phyloP scores from a whole-genome alignment of 1,140 invertebrate genomes.

The Nebria ingens region DNA sequence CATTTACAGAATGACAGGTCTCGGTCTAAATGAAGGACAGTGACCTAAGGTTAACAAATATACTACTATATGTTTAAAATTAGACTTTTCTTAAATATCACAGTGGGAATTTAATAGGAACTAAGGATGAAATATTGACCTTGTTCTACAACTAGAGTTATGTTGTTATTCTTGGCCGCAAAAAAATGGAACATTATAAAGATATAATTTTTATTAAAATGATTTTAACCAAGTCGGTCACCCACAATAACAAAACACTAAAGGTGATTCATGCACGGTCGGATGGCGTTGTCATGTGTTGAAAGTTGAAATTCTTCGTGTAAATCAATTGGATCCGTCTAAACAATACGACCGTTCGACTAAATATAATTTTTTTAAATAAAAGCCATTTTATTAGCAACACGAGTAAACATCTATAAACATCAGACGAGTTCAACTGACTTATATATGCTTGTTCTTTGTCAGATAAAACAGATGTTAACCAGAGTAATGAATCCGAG shows the following conservation, averaged over 20 bases:
- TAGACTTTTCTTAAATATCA: not conserved
- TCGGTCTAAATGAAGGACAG: not conserved
- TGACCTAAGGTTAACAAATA: not conserved
- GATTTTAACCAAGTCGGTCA: not conserved
- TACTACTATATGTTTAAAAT: not conserved
- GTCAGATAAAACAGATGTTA: not conserved
- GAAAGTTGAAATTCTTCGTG: not conserved
- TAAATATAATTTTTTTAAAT: conserved; percentile 1
- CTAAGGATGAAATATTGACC: not conserved
- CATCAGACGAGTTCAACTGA: not conserved
- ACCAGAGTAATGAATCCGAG: not conserved
- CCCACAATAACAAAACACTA: not conserved
- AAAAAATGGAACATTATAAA: not conserved
- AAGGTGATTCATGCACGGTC: not conserved
- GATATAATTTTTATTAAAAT: not conserved
- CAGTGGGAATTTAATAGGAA: not conserved
- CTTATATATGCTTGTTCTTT: not conserved
- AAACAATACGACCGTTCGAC: not conserved
- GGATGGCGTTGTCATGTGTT: no score
- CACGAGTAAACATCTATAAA: no score
- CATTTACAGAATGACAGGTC: not conserved
- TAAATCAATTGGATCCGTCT: not conserved
- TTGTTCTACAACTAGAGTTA: not conserved
- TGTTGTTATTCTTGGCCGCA: not conserved
- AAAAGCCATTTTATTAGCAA: not conserved